Base-by-base conservation (phyloP, 2,797 vertebrate genomes). In the Ambastaia sidthimunki region DNA sequence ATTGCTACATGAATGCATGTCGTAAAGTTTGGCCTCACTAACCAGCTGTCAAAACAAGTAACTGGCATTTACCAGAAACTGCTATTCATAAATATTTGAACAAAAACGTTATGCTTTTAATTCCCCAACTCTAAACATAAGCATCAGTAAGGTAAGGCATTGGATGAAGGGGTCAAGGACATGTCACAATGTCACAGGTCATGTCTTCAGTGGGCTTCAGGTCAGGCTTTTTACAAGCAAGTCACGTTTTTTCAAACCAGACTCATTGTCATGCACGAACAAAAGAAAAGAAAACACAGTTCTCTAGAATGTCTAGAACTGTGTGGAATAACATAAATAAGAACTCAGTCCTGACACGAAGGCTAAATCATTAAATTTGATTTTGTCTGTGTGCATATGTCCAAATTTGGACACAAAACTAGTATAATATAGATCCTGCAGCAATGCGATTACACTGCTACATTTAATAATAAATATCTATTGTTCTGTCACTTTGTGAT, bases 1-100 rank as follows among this genome's bases (percentile, higher is more conserved):
- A 50, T 80, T 73, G 76, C 31, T 67, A 80, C 37, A 69, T 82
- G 62, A 59, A 66, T 21, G 68, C 71, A 31, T 23, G 65, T 37
- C 63, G 60, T 57, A 68, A 71, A 37, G 74, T 80, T 74, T 71
- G 52, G 63, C 65, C 54, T 70, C 57, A 37, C 44, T 23, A 52
- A 78, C 15, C 44, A n/a, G 12, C 48, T 63, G 67, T 63, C 57
- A 66, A 28, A 69, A 83, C 72, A 47, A 7, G n/a, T n/a, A 50
- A 31, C 12, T 48, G 28, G 31, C 18, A 69, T 57, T 23, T 48
- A 48, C 2, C 55, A 72, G 50, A 69, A 65, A 19, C 31, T 47
- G 9, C 31, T 15, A 13, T 44, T 50, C 15, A 18, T 21, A 37
- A 31, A 23, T 50, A 74, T 50, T 74, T 31, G 6, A 50, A 48